Conservation (phyloP, 1,140 invertebrate species). For the Drosophila quadrilineata region DNA sequence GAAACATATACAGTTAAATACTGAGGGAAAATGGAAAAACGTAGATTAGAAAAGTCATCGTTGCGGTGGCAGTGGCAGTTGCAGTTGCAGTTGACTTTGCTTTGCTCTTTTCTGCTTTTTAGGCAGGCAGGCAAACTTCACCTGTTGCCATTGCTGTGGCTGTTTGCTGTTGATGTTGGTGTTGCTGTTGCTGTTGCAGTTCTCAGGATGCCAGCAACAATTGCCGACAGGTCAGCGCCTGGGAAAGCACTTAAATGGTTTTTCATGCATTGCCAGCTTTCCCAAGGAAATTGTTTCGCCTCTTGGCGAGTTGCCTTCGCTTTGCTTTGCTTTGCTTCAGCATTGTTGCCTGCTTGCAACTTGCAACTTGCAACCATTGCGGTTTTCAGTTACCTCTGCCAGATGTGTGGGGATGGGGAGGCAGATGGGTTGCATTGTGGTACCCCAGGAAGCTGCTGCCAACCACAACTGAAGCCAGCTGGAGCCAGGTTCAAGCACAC, state of each 20-base stretch:
- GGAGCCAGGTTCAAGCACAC: too few species aligned
- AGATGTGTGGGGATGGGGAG: not conserved
- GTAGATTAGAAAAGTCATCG: conserved; percentile 36
- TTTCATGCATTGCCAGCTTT: conserved; percentile 67
- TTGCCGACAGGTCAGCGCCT: conserved; percentile 49
- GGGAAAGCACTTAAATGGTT: conserved; percentile 77
- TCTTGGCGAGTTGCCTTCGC: not conserved
- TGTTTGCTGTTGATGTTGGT: too few species aligned
- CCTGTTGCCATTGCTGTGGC: conserved; percentile 55
- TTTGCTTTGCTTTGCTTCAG: not conserved
- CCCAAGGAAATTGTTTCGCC: conserved; percentile 66
- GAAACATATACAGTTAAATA: not conserved
- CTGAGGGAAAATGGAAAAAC: conserved; percentile 1
- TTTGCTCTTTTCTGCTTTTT: conserved; percentile 27
- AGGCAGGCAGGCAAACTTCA: conserved; percentile 45
- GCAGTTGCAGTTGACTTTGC: too few species aligned
- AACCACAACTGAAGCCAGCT: not conserved
- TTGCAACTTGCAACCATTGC: conserved; percentile 28
- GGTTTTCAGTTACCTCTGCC: conserved; percentile 40
- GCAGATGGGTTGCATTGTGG: too few species aligned
- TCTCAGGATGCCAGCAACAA: conserved; percentile 61
- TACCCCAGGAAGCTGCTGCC: conserved; percentile 59
- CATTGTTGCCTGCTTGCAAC: conserved; percentile 32
- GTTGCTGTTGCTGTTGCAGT: too few species aligned
- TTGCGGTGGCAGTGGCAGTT: conserved; percentile 24